These are phyloP conservation scores for Betta splendens DNA, from an alignment of 2,797 vertebrate species.

Conservation along the genomic window DNA sequence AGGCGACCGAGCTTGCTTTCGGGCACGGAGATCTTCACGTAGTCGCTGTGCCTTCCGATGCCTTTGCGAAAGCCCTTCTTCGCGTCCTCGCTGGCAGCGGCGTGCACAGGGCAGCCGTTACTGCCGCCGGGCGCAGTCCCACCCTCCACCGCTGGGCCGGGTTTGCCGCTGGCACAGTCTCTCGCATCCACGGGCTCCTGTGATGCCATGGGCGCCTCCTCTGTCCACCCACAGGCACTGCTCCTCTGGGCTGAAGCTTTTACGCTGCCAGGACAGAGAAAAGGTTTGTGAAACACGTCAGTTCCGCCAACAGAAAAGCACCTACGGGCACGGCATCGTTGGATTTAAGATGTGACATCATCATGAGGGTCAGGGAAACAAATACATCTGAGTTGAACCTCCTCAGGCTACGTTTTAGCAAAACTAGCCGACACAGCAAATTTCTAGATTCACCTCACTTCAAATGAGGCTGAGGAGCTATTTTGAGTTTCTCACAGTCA, in stretches of 20 bases:
- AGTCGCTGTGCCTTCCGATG: conserved; percentile 89
- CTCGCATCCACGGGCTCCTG: conserved; percentile 72
- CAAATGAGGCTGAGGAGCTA: conserved; percentile 22
- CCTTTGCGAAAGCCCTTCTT: conserved; percentile 89
- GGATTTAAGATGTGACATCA: conserved; percentile 7
- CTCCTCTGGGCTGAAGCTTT: conserved; percentile 42
- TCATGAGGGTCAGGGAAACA: conserved; percentile 14
- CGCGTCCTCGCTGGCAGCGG: conserved; percentile 72
- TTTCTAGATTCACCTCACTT: conserved; percentile 14
- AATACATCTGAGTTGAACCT: conserved; percentile 20
- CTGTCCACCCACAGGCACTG: conserved; percentile 60
- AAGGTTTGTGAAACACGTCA: neutral
- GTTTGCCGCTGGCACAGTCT: conserved; percentile 82
- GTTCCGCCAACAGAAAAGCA: neutral
- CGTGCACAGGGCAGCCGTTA: conserved; percentile 80
- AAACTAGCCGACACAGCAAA: neutral
- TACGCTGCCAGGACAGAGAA: conserved; percentile 42
- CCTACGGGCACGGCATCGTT: conserved; percentile 8
- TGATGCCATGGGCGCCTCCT: conserved; percentile 68
- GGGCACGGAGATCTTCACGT: conserved; percentile 94
- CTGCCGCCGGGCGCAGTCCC: conserved; percentile 66
- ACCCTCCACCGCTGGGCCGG: conserved; percentile 82
- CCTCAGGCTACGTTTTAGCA: conserved; percentile 21
- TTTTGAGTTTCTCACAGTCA: conserved; percentile 12
- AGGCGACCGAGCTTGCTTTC: conserved; percentile 86